phyloP scores from a whole-genome alignment of 2,797 vertebrate genomes.

The Clarias pachynema region DNA sequence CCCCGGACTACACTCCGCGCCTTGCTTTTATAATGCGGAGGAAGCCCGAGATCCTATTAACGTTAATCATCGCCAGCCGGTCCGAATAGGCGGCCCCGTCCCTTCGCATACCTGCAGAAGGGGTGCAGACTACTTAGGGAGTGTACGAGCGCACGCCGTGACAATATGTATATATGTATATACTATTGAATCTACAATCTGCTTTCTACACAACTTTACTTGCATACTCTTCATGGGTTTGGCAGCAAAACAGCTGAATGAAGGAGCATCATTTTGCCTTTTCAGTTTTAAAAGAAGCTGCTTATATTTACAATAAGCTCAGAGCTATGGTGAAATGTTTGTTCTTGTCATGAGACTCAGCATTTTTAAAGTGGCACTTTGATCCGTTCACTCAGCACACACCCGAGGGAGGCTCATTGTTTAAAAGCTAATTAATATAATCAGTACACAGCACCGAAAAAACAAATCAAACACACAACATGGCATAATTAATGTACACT shows the following conservation, averaged over 20 bases:
- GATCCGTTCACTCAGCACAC: not conserved
- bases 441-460: not conserved
- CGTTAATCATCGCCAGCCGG: too few species aligned
- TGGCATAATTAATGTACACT: not conserved
- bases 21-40: too few species aligned
- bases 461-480: not conserved
- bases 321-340: not conserved
- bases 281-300: not conserved
- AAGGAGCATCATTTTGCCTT: not conserved
- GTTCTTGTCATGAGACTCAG: not conserved
- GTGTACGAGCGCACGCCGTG: too few species aligned
- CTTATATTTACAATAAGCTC: not conserved
- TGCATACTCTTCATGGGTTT: not conserved
- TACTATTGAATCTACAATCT: not conserved
- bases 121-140: too few species aligned
- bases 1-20: too few species aligned
- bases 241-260: not conserved
- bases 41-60: too few species aligned
- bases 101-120: too few species aligned
- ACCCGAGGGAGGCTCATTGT: not conserved
- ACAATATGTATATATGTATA: not conserved
- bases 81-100: too few species aligned
- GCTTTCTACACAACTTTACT: not conserved
- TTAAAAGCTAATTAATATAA: conserved; percentile 15
- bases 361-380: not conserved